A percentile compares a stretch with the other conserved stretches of the same genome.
Conservation (phyloP, 2,888 invertebrate species). For the Thumatha senex region DNA sequence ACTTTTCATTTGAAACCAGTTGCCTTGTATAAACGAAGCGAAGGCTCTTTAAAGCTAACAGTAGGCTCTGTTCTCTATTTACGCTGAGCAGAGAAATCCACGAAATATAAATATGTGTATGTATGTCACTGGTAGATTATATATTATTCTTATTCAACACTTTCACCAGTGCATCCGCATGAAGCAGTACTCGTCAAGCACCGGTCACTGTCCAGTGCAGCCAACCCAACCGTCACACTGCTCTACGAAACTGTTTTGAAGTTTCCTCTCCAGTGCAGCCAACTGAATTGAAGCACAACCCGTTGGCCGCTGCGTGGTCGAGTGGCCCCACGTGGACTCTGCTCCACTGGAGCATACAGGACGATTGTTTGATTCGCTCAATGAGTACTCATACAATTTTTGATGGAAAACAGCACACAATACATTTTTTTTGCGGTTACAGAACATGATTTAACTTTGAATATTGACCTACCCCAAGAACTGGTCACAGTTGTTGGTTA, state of each 20-base stretch:
- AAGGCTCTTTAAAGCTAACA: no score
- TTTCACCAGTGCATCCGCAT: background rate
- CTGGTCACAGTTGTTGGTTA: background rate
- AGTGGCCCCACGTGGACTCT: slow-evolving; percentile 46
- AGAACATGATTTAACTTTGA: slow-evolving; percentile 4
- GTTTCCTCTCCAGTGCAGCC: slow-evolving; percentile 26
- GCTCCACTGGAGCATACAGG: slow-evolving; percentile 56
- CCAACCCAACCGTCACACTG: slow-evolving; percentile 11
- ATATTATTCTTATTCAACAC: background rate
- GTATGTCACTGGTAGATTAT: no score
- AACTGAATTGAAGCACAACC: slow-evolving; percentile 28
- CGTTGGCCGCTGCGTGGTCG: slow-evolving; percentile 31
- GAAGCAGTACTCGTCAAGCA: background rate
- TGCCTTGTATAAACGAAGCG: no score
- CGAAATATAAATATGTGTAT: background rate
- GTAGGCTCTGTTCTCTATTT: no score
- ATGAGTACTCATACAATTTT: slow-evolving; percentile 25
- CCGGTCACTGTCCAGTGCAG: slow-evolving; percentile 9
- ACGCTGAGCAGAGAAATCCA: background rate
- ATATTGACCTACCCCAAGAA: slow-evolving; percentile 13
- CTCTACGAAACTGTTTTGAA: slow-evolving; percentile 11
- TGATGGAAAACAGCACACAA: slow-evolving; percentile 7
- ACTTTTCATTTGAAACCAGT: no score
- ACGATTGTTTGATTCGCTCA: slow-evolving; percentile 40
- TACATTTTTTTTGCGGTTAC: slow-evolving; percentile 9